Evolutionary conservation across 2,113 vertebrate genomes (phyloP), one percentile per base, ranked within the genome.

Genomic region (Silurus meridionalis): DNA sequence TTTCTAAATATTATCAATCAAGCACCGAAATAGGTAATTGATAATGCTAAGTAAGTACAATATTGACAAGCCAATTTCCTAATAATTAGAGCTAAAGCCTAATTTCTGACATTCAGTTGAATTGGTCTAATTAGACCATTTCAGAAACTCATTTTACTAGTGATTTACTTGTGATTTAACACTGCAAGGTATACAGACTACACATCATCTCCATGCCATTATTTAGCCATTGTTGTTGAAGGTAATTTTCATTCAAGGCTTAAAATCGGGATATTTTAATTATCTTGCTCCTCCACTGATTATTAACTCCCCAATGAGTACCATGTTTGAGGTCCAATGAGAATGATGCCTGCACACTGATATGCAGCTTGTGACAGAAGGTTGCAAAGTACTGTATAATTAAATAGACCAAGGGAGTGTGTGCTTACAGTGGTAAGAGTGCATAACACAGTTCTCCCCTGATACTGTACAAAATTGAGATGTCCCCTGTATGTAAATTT

Each of bases 331-430:
- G 6, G 23, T 57, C 75, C 52, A 25, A n/a, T 57, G n/a, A 78
- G 52, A 57, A 25, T 53, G 5, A 21, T 13, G 74, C 50, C 25
- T n/a, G 6, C 48, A 52, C n/a, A 11, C 74, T 55, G 50, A 77
- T 77, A 53, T 13, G 74, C 74, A 77, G 50, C 74, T 77, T 77
- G 74, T 77, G 74, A 77, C 74, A 77, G 74, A 77, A 77, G 23
- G 74, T n/a, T 53, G 48, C 50, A 75, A 52, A 53, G 21, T 75
- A 23, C 21, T 75, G 21, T n/a, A 75, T n/a, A 53, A 75, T 75
- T 75, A 52, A 75, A 23, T 75, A 75, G 72, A 53, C 50, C 72
- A n/a, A 75, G 21, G 21, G 72, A 53, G 48, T 53, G 21, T n/a
- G 8, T 75, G 48, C 19, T 75, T 53, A 52, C 72, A 53, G 72